Evolutionary conservation across 2,888 invertebrate genomes (phyloP), one percentile per base, ranked within the genome.

Genomic region (Zelleria hepariella): DNA sequence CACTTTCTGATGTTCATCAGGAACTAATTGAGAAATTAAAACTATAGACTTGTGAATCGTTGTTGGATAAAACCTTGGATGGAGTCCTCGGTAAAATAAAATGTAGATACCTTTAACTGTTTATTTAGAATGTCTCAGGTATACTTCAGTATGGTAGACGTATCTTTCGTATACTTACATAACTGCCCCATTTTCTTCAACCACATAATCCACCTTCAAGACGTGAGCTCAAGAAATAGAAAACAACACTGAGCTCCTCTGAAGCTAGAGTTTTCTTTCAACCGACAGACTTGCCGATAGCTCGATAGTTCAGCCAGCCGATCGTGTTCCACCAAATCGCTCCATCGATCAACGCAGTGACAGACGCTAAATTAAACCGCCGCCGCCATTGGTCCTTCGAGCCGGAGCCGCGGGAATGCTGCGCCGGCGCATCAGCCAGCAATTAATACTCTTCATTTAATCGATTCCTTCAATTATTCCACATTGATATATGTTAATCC

Each of bases 401-500:
- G 24, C 25, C 53, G 53, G 32, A 20, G 55, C 27, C 27, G 32
- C 25, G 58, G 25, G 49, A 27, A 25, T 26, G 58, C 70, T 71
- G 79, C 82, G 85, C 86, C 69, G 73, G 81, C 86, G 85, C 86
- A 85, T 83, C 85, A 81, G 75, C 86, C 85, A 80, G 74, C 86
- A 86, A 87, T 87, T 87, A 87, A 87, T 86, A 86, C 83, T 83
- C 82, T 81, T 87, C 86, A 85, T 85, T 81, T 86, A 86, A 88
- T 86, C 86, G 86, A 87, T 85, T 86, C 86, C 86, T 86, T 86
- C 86, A 84, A 86, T 88, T 85, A 86, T 86, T 83, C 82, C 83
- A 75, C 76, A 74, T 83, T 85, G 86, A 86, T 86, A 86, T 86
- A 87, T 86, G 83, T 85, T 86, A 85, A 86, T 84, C 84, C 85